Conservation (phyloP, 2,797 vertebrate species). For the Eleutherodactylus coqui region DNA sequence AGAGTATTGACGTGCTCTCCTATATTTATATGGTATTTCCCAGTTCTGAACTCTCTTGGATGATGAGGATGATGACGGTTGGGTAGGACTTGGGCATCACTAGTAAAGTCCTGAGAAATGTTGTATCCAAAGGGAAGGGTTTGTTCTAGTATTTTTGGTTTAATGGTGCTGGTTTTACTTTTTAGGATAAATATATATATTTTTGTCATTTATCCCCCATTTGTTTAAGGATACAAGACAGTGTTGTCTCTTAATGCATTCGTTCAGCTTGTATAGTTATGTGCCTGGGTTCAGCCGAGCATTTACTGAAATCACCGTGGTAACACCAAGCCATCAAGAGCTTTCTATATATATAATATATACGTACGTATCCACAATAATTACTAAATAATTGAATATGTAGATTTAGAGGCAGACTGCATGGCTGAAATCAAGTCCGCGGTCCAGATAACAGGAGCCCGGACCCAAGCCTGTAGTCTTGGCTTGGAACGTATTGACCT, state of each 20-base stretch:
- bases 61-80: background rate
- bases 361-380: background rate
- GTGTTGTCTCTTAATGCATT: slow-evolving; percentile 24
- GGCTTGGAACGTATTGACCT: background rate
- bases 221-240: background rate
- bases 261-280: background rate
- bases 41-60: background rate
- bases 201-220: no score
- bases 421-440: background rate
- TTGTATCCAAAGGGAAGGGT: background rate
- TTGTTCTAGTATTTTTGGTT: background rate
- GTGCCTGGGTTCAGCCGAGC: background rate
- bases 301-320: background rate
- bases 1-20: background rate
- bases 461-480: background rate
- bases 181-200: background rate
- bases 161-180: background rate
- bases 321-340: background rate
- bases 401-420: background rate
- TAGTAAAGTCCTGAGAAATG: background rate
- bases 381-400: background rate
- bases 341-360: background rate
- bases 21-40: background rate
- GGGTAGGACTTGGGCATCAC: background rate
- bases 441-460: background rate